Percentiles rank a stretch among this genome's conserved stretches.
These are phyloP conservation scores for Halictus quadricinctus DNA, from an alignment of 2,888 invertebrate genomes.

Conservation along the genomic window DNA sequence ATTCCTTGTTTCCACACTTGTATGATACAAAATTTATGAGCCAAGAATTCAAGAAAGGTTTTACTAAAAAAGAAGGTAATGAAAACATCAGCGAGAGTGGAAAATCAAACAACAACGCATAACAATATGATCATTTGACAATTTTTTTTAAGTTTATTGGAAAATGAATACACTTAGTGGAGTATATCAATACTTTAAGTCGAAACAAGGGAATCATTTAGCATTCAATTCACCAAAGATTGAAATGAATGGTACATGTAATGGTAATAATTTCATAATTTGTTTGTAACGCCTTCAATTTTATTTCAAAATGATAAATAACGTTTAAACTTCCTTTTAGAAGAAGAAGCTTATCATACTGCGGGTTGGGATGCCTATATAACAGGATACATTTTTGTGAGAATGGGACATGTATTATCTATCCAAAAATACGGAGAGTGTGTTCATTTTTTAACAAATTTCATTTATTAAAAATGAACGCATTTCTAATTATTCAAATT, in stretches of 20 bases:
- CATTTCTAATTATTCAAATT: slow-evolving; percentile 19
- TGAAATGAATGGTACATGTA: background rate
- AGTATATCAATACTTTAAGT: slow-evolving; percentile 86
- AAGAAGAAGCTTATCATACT: slow-evolving; percentile 84
- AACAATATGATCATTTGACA: background rate
- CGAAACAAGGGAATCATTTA: slow-evolving; percentile 81
- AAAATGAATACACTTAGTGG: slow-evolving; percentile 84
- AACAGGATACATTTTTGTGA: slow-evolving; percentile 89
- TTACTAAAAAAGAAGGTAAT: slow-evolving; percentile 80
- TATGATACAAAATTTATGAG: slow-evolving; percentile 90
- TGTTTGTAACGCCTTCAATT: background rate
- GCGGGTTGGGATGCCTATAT: slow-evolving; percentile 94
- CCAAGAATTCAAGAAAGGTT: slow-evolving; percentile 83
- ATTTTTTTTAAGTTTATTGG: slow-evolving; percentile 82
- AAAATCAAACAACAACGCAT: background rate
- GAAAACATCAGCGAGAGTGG: background rate
- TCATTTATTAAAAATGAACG: background rate
- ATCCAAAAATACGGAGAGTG: slow-evolving; percentile 83
- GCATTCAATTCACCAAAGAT: slow-evolving; percentile 79
- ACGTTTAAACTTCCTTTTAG: slow-evolving; percentile 40
- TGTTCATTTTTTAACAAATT: slow-evolving; percentile 18
- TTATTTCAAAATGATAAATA: background rate
- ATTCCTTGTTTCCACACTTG: slow-evolving; percentile 86
- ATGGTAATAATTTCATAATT: slow-evolving; percentile 20
- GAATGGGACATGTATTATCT: slow-evolving; percentile 86